Evolutionary conservation across 2,113 vertebrate genomes (phyloP).

Genomic region (Apteryx owenii): DNA sequence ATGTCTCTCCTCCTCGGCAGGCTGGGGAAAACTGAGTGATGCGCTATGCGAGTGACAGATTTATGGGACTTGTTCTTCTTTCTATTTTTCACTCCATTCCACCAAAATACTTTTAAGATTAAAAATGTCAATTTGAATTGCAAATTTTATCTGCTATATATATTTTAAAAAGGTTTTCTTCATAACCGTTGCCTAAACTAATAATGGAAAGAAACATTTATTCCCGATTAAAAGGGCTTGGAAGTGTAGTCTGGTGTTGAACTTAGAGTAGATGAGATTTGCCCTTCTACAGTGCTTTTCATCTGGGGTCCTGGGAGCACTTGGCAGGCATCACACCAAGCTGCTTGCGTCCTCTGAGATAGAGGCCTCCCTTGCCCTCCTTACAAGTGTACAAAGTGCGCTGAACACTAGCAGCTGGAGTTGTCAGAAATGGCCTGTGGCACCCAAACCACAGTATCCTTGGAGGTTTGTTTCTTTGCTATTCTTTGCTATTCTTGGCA

Average conservation of each 20-base stretch:
- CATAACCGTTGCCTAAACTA: constrained; percentile 45
- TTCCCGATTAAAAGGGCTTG: not conserved
- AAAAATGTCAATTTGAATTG: constrained; percentile 73
- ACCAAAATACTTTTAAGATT: constrained; percentile 73
- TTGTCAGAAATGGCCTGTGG: not conserved
- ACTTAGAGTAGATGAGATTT: constrained; percentile 9
- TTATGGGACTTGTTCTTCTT: constrained; percentile 43
- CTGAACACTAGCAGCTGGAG: not conserved
- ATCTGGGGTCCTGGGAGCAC: rapidly evolving
- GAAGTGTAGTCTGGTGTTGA: not conserved
- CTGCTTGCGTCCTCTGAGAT: not conserved
- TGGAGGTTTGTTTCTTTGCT: not conserved
- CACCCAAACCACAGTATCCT: not conserved
- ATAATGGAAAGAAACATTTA: constrained; percentile 44
- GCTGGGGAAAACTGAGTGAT: constrained; percentile 63
- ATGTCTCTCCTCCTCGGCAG: constrained; percentile 60
- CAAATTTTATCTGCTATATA: constrained; percentile 55
- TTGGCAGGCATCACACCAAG: not conserved
- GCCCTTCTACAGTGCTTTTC: not conserved
- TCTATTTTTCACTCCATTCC: constrained; percentile 62
- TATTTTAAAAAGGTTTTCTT: constrained; percentile 36
- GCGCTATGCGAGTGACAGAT: constrained; percentile 56
- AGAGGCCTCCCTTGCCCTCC: not conserved
- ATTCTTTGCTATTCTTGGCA: not conserved
- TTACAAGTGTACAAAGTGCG: not conserved